phyloP scores from a whole-genome alignment of 2,797 vertebrate species.

The Centroberyx gerrardi region DNA sequence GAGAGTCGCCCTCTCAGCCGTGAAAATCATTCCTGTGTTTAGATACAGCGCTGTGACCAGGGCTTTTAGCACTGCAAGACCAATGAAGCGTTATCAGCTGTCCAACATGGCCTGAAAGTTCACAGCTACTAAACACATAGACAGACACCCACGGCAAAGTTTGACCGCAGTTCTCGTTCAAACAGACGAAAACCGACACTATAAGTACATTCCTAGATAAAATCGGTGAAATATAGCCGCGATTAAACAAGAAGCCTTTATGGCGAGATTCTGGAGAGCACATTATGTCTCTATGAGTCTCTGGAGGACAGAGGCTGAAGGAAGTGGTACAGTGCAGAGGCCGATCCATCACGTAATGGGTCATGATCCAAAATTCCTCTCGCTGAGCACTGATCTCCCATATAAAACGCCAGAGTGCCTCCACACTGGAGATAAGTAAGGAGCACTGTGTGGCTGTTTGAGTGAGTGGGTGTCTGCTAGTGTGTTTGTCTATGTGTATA shows the following conservation, averaged over 20 bases:
- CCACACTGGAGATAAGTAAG: conserved; percentile 65
- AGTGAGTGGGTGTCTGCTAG: conserved; percentile 26
- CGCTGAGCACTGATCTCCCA: conserved; percentile 48
- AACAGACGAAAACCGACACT: background rate
- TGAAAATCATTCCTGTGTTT: conserved; percentile 79
- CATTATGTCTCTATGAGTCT: conserved; percentile 44
- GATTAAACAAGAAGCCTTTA: conserved; percentile 38
- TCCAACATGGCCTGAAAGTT: conserved; percentile 32
- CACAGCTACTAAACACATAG: conserved; percentile 44
- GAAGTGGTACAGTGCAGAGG: conserved; percentile 49
- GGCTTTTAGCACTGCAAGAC: conserved; percentile 76
- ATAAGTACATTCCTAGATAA: background rate
- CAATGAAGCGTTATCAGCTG: conserved; percentile 55
- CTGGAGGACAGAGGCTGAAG: conserved; percentile 48
- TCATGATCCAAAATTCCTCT: conserved; percentile 66
- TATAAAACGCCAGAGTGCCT: conserved; percentile 66
- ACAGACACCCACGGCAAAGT: conserved; percentile 26
- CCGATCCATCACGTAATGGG: conserved; percentile 50
- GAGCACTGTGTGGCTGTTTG: conserved; percentile 44
- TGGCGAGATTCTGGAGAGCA: conserved; percentile 49
- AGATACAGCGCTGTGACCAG: conserved; percentile 44
- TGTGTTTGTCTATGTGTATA: background rate
- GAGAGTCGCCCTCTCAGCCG: conserved; percentile 55
- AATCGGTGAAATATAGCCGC: conserved; percentile 29
- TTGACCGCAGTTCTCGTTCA: background rate